phyloP scores from a whole-genome alignment of 2,113 vertebrate genomes.

The Geococcyx californianus region DNA sequence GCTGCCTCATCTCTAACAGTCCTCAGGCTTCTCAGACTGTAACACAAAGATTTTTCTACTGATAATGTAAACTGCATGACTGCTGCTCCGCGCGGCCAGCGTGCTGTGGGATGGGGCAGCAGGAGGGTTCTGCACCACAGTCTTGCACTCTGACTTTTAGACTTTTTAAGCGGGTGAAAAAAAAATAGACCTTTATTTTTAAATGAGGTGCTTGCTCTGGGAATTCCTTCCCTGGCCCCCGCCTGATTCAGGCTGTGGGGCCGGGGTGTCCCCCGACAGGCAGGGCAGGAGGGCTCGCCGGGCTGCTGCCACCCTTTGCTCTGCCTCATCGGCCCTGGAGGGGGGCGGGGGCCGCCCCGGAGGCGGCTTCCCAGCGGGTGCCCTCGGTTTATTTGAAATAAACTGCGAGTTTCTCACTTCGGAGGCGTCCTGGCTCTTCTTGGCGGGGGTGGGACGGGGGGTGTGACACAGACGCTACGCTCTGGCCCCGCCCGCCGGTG shows the following conservation, averaged over 20 bases:
- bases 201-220: constrained; percentile 18
- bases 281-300: neutral
- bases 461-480: neutral
- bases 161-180: constrained; percentile 52
- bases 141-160: constrained; percentile 22
- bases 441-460: too few species aligned
- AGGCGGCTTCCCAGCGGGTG: constrained; percentile 13
- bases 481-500: neutral
- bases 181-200: constrained; percentile 64
- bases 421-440: constrained; percentile 33
- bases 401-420: constrained; percentile 75
- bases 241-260: neutral
- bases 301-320: constrained; percentile 31
- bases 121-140: constrained; percentile 43
- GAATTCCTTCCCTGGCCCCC: neutral
- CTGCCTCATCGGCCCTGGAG: constrained; percentile 47
- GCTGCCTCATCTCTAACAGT: neutral
- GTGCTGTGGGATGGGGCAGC: neutral
- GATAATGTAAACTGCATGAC: constrained; percentile 9
- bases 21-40: constrained; percentile 24
- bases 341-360: constrained; percentile 41
- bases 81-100: neutral
- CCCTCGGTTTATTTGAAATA: constrained; percentile 76
- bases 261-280: neutral
- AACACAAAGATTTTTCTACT: constrained; percentile 8